Evolutionary conservation across 1,140 invertebrate genomes (phyloP).

Genomic region (Oscheius sp.): DNA sequence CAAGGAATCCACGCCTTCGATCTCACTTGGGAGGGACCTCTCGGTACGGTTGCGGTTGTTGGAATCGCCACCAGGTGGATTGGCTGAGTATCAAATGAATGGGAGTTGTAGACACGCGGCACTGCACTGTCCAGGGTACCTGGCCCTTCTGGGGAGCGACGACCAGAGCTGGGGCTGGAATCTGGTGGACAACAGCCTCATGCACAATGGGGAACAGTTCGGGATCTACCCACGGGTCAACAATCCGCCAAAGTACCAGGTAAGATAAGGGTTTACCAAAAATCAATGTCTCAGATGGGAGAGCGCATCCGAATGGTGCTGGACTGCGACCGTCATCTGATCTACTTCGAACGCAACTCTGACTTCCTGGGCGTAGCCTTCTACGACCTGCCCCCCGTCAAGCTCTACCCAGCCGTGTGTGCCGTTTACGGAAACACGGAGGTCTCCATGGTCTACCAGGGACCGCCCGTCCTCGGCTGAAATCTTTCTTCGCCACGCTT

Average conservation of each 20-base stretch:
- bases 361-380: slow-evolving; percentile 98
- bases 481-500: too few species aligned
- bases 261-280: slow-evolving; percentile 59
- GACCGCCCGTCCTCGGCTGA: too few species aligned
- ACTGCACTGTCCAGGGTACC: slow-evolving; percentile 84
- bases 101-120: slow-evolving; percentile 66
- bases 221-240: slow-evolving; percentile 91
- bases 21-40: slow-evolving; percentile 95
- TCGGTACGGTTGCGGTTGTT: slow-evolving; percentile 90
- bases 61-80: slow-evolving; percentile 90
- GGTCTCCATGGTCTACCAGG: slow-evolving; percentile 99
- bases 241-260: slow-evolving; percentile 96
- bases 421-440: slow-evolving; percentile 98
- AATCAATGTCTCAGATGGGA: slow-evolving; percentile 74
- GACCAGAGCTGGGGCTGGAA: slow-evolving; percentile 99
- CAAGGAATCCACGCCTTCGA: slow-evolving; percentile 95
- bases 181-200: slow-evolving; percentile 90
- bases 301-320: slow-evolving; percentile 92
- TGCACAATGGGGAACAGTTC: slow-evolving; percentile 92
- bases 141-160: slow-evolving; percentile 87
- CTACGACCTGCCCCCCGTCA: slow-evolving; percentile 86
- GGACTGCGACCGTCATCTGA: slow-evolving; percentile 92
- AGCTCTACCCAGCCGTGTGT: slow-evolving; percentile 89
- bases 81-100: too few species aligned
- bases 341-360: slow-evolving; percentile 97